Evolutionary conservation across 2,797 vertebrate genomes (phyloP), one percentile per base, ranked within the genome.

Genomic region (Eutrigla gurnardus): DNA sequence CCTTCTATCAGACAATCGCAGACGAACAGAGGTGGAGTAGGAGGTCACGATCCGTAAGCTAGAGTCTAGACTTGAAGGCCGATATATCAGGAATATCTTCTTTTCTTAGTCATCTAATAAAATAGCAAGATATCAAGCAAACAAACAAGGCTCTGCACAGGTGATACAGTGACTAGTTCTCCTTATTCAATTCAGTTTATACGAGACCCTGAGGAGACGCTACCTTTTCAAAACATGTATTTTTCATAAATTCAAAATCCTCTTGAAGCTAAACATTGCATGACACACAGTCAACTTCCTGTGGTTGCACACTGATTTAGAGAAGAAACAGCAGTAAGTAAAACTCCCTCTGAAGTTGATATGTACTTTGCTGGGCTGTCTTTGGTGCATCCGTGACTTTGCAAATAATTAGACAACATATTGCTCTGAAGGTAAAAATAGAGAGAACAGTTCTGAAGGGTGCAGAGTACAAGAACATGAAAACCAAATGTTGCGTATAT

Each of bases 301-400:
- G 65, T 46, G 61, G 0, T 64, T 50, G 47, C 39, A 77, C 68
- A 64, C 37, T 50, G 70, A 32, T 83, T 75, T 52, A 33, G 54
- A 40, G 37, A 62, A 52, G n/a, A 70, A 78, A 52, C 45, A 43
- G 65, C 18, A 18, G 46, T 32, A 46, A 61, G 42, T 4, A 3
- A 37, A 76, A 55, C 74, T 73, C 68, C 53, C 70, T 50, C 43
- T 45, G 65, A 15, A 68, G 36, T 7, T 54, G 33, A 12, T 54
- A 37, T 83, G 81, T 77, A 70, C 40, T 69, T 53, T n/a, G 25
- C 40, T 40, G 50, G 6, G 36, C 13, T 7, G n/a, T n/a, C 36
- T 46, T 55, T 13, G 37, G 60, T 64, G 42, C 17, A 47, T 64
- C 39, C 5, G 13, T 75, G 76, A 74, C 84, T 73, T 66, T 40